Base-by-base conservation (phyloP, 2,113 vertebrate genomes). In the Phylloscopus whistleri region DNA sequence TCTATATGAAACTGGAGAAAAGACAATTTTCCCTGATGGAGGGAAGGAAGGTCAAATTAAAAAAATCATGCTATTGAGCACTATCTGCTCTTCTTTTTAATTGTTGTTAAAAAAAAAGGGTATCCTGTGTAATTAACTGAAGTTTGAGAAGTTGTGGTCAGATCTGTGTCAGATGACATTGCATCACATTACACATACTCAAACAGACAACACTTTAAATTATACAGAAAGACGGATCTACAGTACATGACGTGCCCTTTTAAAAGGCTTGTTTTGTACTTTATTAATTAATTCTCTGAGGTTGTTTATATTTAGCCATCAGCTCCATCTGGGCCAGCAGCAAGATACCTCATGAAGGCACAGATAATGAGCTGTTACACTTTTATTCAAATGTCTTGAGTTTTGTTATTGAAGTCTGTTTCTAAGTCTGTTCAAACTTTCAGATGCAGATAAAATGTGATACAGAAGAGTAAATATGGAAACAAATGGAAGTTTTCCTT, bases 211-310 rank as follows among this genome's bases (percentile, higher is more conserved):
- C 33, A 56, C 41, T 84, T 78, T 72, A 88, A 88, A 77, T 53
- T 84, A 21, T 37, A 80, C 75, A 80, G 59, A 88, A 85, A 93
- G 23, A 27, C 44, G 12, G 17, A 84, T 90, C 52, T 81, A 56
- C 84, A 75, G 49, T 68, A 86, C 64, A 72, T 0, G 12, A 93
- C 3, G 0, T 97, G 73, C 83, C 92, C 85, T 95, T 95, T 95
- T 78, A 92, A 95, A 80, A 92, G 23, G 5, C 79, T 68, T 84
- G n/a, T 21, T 95, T 93, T 87, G 22, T 91, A 89, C 88, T 92
- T 93, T 84, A 94, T 90, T 96, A 97, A 96, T 96, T 96, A 94
- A 93, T 95, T 89, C 90, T 89, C 90, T 60, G 58, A 94, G 73
- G 76, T 92, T 95, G 90, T 94, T 97, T 96, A 93, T 93, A 90